phyloP scores from a whole-genome alignment of 2,797 vertebrate species.

The Cyclopterus lumpus region DNA sequence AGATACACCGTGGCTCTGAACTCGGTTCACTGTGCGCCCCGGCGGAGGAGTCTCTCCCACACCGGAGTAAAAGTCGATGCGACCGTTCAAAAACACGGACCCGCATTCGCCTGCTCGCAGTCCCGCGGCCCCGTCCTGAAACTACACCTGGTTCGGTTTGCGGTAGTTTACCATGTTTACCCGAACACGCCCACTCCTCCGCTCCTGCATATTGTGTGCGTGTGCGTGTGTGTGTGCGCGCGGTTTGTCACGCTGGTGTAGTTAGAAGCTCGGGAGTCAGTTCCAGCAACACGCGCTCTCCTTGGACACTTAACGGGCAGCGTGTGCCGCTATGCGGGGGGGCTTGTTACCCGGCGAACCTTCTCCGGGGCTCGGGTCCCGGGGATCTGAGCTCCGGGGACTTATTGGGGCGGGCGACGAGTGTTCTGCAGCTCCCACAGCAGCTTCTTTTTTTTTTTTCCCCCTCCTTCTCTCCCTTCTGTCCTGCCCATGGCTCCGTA shows the following conservation, averaged over 20 bases:
- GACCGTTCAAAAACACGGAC: conserved; percentile 18
- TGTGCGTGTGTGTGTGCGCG: no score
- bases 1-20: conserved; percentile 1
- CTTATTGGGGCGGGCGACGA: conserved; percentile 52
- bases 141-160: conserved; percentile 60
- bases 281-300: conserved; percentile 42
- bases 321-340: not conserved
- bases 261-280: conserved; percentile 38
- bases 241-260: conserved; percentile 61
- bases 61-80: conserved; percentile 25
- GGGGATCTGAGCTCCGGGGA: conserved; percentile 46
- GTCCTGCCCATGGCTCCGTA: conserved; percentile 87
- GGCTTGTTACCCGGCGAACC: conserved; percentile 22
- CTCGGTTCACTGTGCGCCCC: conserved; percentile 23
- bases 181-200: conserved; percentile 76
- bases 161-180: conserved; percentile 73
- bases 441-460: conserved; percentile 33
- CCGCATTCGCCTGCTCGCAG: conserved; percentile 5
- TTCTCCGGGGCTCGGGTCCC: conserved; percentile 22
- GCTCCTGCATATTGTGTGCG: conserved; percentile 73
- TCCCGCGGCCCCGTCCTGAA: conserved; percentile 23
- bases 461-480: not conserved
- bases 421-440: conserved; percentile 73
- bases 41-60: conserved; percentile 20
- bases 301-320: conserved; percentile 32